Evolutionary conservation across 2,797 vertebrate genomes (phyloP).

Genomic region (Hirundo rustica): DNA sequence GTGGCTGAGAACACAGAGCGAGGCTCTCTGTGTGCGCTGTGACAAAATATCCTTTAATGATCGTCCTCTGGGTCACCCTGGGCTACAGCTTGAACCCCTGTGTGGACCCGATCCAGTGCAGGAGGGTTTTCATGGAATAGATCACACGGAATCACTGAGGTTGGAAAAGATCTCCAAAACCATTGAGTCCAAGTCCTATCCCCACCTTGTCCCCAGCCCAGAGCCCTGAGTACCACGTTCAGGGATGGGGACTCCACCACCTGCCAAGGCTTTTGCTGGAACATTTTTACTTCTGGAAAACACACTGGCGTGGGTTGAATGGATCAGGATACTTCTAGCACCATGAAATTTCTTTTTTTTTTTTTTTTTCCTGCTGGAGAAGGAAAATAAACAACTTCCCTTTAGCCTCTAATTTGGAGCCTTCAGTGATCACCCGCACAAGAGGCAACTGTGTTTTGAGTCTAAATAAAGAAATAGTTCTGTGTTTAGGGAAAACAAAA

Average conservation of each 20-base stretch:
- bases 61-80: not conserved
- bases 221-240: not conserved
- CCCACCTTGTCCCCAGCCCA: not conserved
- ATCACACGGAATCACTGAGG: not conserved
- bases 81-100: not conserved
- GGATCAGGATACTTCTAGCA: not conserved
- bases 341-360: not conserved
- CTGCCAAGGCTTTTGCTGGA: not conserved
- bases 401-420: not conserved
- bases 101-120: fast-evolving
- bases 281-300: not conserved
- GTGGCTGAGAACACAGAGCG: conserved; percentile 36
- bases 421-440: not conserved
- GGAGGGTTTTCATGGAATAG: not conserved
- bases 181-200: fast-evolving
- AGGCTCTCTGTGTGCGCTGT: not conserved
- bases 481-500: not conserved
- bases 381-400: not conserved
- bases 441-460: not conserved
- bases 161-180: not conserved
- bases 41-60: conserved; percentile 9
- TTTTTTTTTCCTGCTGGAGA: not conserved
- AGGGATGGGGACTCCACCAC: not conserved
- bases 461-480: not conserved
- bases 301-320: fast-evolving